phyloP scores from a whole-genome alignment of 2,113 vertebrate species.

The Fukomys damarensis region DNA sequence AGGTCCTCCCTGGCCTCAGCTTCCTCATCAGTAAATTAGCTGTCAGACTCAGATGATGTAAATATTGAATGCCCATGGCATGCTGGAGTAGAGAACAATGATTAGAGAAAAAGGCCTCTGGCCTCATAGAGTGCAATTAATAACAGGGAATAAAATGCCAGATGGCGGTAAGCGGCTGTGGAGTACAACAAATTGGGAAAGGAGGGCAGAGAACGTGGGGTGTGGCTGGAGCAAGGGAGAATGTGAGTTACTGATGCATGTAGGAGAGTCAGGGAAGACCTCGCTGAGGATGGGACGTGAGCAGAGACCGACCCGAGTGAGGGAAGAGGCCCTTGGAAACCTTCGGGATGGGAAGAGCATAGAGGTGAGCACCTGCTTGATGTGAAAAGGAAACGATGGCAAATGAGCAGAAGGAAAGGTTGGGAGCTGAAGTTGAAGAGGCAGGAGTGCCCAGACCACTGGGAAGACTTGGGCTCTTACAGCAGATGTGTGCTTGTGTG shows the following conservation, averaged over 20 bases:
- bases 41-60: not conserved
- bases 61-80: not conserved
- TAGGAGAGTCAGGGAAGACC: not conserved
- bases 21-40: slow-evolving; percentile 16
- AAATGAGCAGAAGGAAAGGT: not conserved
- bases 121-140: not conserved
- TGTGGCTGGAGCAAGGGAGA: not conserved
- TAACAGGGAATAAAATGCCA: not conserved
- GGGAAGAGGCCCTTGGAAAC: not conserved
- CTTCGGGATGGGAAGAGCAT: not conserved
- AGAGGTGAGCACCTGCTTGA: not conserved
- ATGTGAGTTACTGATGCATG: not conserved
- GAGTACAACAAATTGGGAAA: not conserved
- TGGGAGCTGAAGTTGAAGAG: not conserved
- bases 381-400: not conserved
- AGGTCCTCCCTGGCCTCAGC: not conserved
- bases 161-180: not conserved
- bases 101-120: not conserved
- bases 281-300: not conserved
- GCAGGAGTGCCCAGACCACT: not conserved
- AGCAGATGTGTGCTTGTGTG: too few species aligned
- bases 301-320: too few species aligned
- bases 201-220: not conserved
- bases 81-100: not conserved
- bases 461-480: not conserved